phyloP scores from a whole-genome alignment of 2,113 vertebrate species.

The Rhinolophus sinicus region DNA sequence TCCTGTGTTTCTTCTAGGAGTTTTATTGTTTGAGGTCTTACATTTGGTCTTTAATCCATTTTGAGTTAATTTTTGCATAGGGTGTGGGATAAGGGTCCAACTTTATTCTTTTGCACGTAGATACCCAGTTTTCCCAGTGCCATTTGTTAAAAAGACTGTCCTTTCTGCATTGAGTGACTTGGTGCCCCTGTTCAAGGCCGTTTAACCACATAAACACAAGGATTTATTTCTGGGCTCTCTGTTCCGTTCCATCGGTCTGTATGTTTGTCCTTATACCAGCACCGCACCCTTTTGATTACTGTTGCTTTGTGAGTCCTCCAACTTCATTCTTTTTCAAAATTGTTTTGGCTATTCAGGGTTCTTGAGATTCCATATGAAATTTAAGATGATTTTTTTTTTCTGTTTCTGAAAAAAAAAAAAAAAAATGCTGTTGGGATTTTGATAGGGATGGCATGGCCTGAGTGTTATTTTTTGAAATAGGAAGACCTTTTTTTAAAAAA shows the following conservation, averaged over 20 bases:
- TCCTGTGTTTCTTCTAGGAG: neutral
- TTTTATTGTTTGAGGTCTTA: neutral
- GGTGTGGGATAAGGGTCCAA: neutral
- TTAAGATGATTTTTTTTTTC: neutral
- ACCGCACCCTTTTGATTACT: neutral
- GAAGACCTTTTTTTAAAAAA: neutral
- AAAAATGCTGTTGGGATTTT: neutral
- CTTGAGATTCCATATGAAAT: neutral
- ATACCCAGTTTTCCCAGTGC: neutral
- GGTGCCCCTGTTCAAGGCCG: neutral
- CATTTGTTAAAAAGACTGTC: neutral
- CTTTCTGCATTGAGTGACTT: neutral
- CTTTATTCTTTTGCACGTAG: neutral
- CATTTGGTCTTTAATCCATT: neutral
- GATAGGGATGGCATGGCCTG: neutral
- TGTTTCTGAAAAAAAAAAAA: neutral
- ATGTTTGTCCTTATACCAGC: neutral
- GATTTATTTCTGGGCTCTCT: neutral
- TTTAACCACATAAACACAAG: too few species aligned
- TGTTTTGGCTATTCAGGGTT: neutral
- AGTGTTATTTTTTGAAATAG: neutral
- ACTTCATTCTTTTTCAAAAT: neutral
- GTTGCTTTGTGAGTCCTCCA: neutral
- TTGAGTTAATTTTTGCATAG: neutral
- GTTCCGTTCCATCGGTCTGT: neutral